Base-by-base conservation (phyloP, 1,140 invertebrate genomes). In the Cylas formicarius region DNA sequence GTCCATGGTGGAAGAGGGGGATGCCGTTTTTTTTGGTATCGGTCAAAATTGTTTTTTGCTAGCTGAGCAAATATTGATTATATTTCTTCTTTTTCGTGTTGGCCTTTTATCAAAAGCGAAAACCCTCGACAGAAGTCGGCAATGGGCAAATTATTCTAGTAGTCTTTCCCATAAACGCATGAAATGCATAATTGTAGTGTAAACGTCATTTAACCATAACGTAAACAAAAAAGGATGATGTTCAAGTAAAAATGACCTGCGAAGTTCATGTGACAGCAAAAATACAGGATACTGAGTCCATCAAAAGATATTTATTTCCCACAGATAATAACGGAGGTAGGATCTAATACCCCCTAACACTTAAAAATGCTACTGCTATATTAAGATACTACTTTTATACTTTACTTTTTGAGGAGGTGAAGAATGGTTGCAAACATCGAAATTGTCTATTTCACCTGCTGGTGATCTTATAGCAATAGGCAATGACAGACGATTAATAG, bases 381-480 rank as follows among this genome's bases (percentile, higher is more conserved):
- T 19, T 9, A 6, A 13, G 18, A 34, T 32, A 32, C 23, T 42
- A 4, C 28, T 9, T 14, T 18, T 21, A 40, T 21, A 22, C 34
- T 7, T 29, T 21, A 27, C 9, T 32, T 39, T 50, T 56, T 67
- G 65, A 80, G 76, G 76, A 14, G 32, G 45, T 58, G 69, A 72
- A 41, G 72, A 70, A 56, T 89, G 86, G 86, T 62, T 89, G n/a
- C 77, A 81, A 52, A 72, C 76, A 21, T 78, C 82, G 57, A 61
- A 74, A 33, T 66, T 85, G 33, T 78, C 82, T n/a, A 56, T 84
- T n/a, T 86, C 82, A 17, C 81, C 81, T 16, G 78, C 78, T 39
- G 77, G 77, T 27, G 85, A 86, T 60, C 53, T 86, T 22, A 64
- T 90, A 41, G 80, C 75, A 7, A 63, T 90, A 38, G 81, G 78